Conservation (phyloP, 2,888 invertebrate genomes). For the Drosophila ustulata region DNA sequence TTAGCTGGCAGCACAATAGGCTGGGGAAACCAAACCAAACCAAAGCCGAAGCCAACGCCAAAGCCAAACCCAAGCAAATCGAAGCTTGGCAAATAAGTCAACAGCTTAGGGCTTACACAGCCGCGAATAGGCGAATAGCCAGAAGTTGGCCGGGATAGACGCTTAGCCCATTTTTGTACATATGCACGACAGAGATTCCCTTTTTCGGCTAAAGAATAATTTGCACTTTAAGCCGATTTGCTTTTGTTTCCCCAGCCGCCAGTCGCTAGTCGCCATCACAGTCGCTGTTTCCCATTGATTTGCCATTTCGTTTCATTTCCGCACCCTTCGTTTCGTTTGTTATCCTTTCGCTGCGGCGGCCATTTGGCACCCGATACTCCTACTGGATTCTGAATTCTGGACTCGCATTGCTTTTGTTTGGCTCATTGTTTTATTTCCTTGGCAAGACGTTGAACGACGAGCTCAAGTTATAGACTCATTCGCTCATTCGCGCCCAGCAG, state of each 20-base stretch:
- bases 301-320: conserved; percentile 69
- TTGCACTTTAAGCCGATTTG: conserved; percentile 83
- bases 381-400: conserved; percentile 17
- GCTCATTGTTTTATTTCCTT: conserved; percentile 63
- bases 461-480: conserved; percentile 74
- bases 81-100: conserved; percentile 77
- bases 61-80: conserved; percentile 50
- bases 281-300: conserved; percentile 62
- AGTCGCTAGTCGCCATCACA: background rate
- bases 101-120: conserved; percentile 74
- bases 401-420: conserved; percentile 56
- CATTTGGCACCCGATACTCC: conserved; percentile 69
- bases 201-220: conserved; percentile 72
- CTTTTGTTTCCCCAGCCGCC: conserved; percentile 40
- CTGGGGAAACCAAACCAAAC: conserved; percentile 35
- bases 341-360: conserved; percentile 59
- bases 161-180: conserved; percentile 48
- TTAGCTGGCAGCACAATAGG: conserved; percentile 50
- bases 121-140: conserved; percentile 68
- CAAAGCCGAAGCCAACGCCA: background rate
- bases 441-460: conserved; percentile 58
- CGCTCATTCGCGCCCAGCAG: conserved; percentile 76
- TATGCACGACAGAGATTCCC: conserved; percentile 35
- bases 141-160: conserved; percentile 39
- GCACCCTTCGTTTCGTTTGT: conserved; percentile 18